phyloP scores from a whole-genome alignment of 37 sponge, comb jelly and placozoan species.

The Crambe crambe region DNA sequence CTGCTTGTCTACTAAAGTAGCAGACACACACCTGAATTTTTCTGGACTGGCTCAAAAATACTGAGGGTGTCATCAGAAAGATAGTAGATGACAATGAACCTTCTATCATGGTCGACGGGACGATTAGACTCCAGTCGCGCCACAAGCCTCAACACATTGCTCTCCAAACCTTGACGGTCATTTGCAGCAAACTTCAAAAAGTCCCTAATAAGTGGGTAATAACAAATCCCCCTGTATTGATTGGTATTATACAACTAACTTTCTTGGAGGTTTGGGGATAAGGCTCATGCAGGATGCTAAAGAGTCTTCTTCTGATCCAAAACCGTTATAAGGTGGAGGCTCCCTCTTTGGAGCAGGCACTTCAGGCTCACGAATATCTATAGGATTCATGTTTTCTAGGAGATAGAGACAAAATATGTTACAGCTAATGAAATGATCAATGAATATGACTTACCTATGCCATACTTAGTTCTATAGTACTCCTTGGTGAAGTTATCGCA shows the following conservation, averaged over 20 bases:
- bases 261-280: constrained; percentile 92
- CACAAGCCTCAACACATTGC: constrained; percentile 92
- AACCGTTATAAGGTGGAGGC: constrained; percentile 92
- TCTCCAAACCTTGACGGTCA: constrained; percentile 96
- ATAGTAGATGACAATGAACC: constrained; percentile 91
- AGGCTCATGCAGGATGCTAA: constrained; percentile 82
- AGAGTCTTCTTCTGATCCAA: constrained; percentile 97
- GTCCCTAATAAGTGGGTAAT: constrained; percentile 54
- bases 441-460: constrained; percentile 61
- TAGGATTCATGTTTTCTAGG: constrained; percentile 68
- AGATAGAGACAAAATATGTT: not conserved
- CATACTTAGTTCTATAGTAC: constrained; percentile 89
- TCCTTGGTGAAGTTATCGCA: constrained; percentile 96
- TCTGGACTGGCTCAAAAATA: constrained; percentile 91
- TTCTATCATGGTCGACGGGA: constrained; percentile 91
- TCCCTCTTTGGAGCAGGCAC: constrained; percentile 39
- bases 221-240: not conserved
- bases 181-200: constrained; percentile 95
- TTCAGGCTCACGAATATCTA: constrained; percentile 53
- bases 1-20: not conserved
- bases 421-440: not conserved
- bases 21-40: constrained; percentile 84
- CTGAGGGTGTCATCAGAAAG: constrained; percentile 95
- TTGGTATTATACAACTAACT: constrained; percentile 1
- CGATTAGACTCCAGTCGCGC: constrained; percentile 86